A percentile compares a stretch with the other conserved stretches of the same genome.
phyloP scores from a whole-genome alignment of 2,113 vertebrate genomes.

The Menura novaehollandiae region DNA sequence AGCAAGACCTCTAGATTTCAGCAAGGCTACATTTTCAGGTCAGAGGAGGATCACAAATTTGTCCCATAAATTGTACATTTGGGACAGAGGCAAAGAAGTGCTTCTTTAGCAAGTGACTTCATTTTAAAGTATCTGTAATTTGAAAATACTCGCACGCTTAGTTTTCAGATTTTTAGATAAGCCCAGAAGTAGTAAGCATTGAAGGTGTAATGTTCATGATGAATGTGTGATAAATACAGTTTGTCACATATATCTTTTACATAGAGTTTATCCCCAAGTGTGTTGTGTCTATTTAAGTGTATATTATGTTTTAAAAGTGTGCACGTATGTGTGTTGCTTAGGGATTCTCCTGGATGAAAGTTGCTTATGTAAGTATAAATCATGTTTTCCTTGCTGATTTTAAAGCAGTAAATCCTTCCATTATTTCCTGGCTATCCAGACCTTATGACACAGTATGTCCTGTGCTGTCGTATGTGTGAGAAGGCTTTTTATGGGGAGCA shows the following conservation, averaged over 20 bases:
- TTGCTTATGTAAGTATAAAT: conserved; percentile 62
- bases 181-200: neutral
- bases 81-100: neutral
- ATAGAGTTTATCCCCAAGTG: neutral
- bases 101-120: neutral
- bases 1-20: neutral
- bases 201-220: neutral
- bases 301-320: neutral
- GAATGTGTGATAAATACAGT: neutral
- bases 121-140: neutral
- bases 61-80: neutral
- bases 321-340: neutral
- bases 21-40: neutral
- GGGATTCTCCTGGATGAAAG: conserved; percentile 24
- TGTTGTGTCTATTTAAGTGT: neutral
- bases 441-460: conserved; percentile 29
- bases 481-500: conserved; percentile 63
- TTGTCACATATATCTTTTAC: neutral
- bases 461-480: conserved; percentile 18
- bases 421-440: conserved; percentile 51
- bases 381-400: conserved; percentile 52
- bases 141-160: neutral
- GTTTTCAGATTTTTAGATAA: neutral
- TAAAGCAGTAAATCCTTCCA: conserved; percentile 51
- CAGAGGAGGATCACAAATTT: neutral